A percentile compares a stretch with the other conserved stretches of the same genome.
Evolutionary conservation across 2,888 invertebrate species (phyloP).

Genomic region (Pelosia muscerda): DNA sequence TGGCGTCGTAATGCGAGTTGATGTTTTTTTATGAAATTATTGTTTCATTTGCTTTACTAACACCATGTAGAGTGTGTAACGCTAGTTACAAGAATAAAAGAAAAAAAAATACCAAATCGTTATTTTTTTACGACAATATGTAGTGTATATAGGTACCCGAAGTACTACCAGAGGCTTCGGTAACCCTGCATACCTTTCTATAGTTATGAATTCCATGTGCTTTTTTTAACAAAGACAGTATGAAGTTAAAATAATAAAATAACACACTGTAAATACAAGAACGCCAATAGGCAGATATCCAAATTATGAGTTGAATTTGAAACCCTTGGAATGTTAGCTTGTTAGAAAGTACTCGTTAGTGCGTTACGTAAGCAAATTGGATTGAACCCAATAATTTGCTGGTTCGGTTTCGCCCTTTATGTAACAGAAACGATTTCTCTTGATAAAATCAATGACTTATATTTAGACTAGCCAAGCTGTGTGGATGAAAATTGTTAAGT

Average conservation of each 20-base stretch:
- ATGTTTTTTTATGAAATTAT: too few relatives aligned
- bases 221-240: neutral
- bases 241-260: neutral
- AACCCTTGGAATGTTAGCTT: conserved; percentile 35
- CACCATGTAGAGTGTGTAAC: too few relatives aligned
- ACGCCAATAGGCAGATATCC: neutral
- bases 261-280: neutral
- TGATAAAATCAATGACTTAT: neutral
- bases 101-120: too few relatives aligned
- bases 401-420: conserved; percentile 7
- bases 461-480: neutral
- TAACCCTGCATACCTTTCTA: too few relatives aligned
- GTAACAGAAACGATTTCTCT: conserved; percentile 8
- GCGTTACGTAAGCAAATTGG: conserved; percentile 39
- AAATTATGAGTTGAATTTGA: conserved; percentile 5
- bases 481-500: neutral
- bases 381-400: conserved; percentile 22
- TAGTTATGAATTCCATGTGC: too few relatives aligned
- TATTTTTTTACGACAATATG: too few relatives aligned
- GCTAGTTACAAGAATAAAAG: too few relatives aligned
- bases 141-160: too few relatives aligned
- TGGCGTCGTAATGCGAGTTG: too few relatives aligned
- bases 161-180: too few relatives aligned
- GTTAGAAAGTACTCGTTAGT: conserved; percentile 31
- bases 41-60: too few relatives aligned